Base-by-base conservation (phyloP, 2,113 vertebrate species). In the Dipodomys ordii region DNA sequence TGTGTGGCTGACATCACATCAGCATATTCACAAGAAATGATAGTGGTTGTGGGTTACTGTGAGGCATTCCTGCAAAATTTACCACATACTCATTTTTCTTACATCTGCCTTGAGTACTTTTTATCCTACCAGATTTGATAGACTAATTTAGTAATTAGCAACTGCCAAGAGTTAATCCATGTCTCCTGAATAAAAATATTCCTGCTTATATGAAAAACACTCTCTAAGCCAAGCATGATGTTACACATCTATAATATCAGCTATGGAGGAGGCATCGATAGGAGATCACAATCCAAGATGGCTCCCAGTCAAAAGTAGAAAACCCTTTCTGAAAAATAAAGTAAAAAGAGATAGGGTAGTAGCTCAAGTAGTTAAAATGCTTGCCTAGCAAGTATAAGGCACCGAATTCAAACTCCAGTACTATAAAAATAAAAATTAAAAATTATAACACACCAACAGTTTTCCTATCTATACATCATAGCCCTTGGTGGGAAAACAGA, bases 91-190 rank as follows among this genome's bases (percentile, higher is more conserved):
- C 23, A 6, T 82, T 85, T 35, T 28, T 74, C 64, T 92, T 65
- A 32, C 7, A 80, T 39, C 7, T 77, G 30, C 11, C 27, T 80
- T 44, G 76, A 71, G 20, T 7, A 57, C 85, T 64, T 96, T 87
- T 90, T 39, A 79, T 94, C 10, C 39, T 92, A 30, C 6, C 62
- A 94, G 13, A 90, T 91, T 83, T 93, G n/a, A 60, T 83, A 12
- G 72, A 90, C 67, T 65, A 89, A 78, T 73, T 72, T 67, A 30
- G 6, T 74, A 74, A 78, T 67, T 87, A 62, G 28, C 30, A 96
- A 79, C 4, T 84, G 46, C 44, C 16, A 74, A 94, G 30, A 92
- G 15, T 87, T 68, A n/a, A 60, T 79, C 35, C 46, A 5, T 89
- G n/a, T 77, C 79, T 82, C 88, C 32, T 65, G 57, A 93, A 73